Evolutionary conservation across 1,140 invertebrate species (phyloP).

Genomic region (Pseudomyrmex concolor): DNA sequence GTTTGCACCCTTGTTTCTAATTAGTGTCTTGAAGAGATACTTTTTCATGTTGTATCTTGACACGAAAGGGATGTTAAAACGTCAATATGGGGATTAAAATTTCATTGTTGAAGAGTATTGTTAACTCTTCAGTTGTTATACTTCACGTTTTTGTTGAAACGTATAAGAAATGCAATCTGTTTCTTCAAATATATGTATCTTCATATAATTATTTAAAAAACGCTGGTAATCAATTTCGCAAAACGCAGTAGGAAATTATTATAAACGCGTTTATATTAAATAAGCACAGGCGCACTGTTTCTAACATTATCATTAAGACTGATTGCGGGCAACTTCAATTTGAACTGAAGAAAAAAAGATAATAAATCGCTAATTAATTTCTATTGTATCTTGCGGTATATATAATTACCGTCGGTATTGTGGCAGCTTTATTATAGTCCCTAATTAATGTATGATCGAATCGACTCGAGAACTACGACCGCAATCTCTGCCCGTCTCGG

Average conservation of each 20-base stretch:
- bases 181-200: conserved; percentile 20
- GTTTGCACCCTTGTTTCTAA: conserved; percentile 51
- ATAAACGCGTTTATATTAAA: conserved; percentile 25
- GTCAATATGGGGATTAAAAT: conserved; percentile 33
- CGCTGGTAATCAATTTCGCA: no score
- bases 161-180: conserved; percentile 12
- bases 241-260: conserved; percentile 17
- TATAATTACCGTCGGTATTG: conserved; percentile 37
- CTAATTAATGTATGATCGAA: conserved; percentile 50
- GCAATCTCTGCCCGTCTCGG: conserved; percentile 3
- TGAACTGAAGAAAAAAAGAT: conserved; percentile 16
- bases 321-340: conserved; percentile 25
- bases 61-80: conserved; percentile 31
- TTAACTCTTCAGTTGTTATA: conserved; percentile 38
- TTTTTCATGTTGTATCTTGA: conserved; percentile 47
- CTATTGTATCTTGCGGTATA: conserved; percentile 24
- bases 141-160: conserved; percentile 37
- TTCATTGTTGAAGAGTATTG: no score
- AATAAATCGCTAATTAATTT: conserved; percentile 42
- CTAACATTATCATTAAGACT: neutral
- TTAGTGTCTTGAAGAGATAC: conserved; percentile 51
- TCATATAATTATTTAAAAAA: conserved; percentile 23
- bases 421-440: neutral
- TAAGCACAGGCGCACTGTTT: neutral
- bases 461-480: conserved; percentile 14